phyloP scores from a whole-genome alignment of 2,797 vertebrate species.

The Spondyliosoma cantharus region DNA sequence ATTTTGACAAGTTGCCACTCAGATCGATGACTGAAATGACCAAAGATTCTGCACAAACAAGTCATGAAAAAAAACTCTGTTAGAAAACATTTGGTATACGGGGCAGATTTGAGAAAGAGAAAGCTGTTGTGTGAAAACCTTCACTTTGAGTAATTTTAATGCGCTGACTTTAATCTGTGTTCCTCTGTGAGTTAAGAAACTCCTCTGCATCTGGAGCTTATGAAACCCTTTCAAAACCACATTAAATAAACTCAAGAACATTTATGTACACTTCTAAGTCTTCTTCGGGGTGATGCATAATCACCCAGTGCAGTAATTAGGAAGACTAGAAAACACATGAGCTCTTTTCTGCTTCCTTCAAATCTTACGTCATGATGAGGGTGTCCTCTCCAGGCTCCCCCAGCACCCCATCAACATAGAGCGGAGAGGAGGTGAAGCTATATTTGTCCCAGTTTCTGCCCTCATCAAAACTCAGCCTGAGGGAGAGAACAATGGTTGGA shows the following conservation, averaged over 20 bases:
- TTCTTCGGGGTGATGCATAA: conserved; percentile 39
- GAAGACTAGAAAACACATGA: conserved; percentile 29
- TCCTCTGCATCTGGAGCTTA: conserved; percentile 19
- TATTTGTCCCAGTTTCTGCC: conserved; percentile 94
- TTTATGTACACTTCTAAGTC: conserved; percentile 44
- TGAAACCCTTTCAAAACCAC: conserved; percentile 44
- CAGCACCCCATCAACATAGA: conserved; percentile 94
- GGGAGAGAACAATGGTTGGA: conserved; percentile 71
- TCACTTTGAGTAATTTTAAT: conserved; percentile 7
- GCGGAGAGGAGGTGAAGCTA: conserved; percentile 93
- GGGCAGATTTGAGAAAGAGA: neutral
- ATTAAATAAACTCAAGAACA: conserved; percentile 36
- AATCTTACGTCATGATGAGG: conserved; percentile 94
- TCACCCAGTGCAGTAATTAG: conserved; percentile 52
- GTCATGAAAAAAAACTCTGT: conserved; percentile 24
- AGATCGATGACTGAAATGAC: conserved; percentile 94
- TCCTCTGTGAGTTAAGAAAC: conserved; percentile 25
- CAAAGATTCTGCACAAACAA: conserved; percentile 88
- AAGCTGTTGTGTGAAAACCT: neutral
- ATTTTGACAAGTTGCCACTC: conserved; percentile 97
- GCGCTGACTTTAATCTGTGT: conserved; percentile 25
- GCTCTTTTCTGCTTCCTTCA: conserved; percentile 33
- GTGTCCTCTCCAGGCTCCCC: conserved; percentile 96
- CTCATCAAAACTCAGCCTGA: conserved; percentile 96
- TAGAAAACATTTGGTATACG: conserved; percentile 15